Percentiles rank a stretch among this genome's conserved stretches.
These are phyloP conservation scores for Sipha flava DNA, from an alignment of 1,140 invertebrate species.

Conservation along the genomic window DNA sequence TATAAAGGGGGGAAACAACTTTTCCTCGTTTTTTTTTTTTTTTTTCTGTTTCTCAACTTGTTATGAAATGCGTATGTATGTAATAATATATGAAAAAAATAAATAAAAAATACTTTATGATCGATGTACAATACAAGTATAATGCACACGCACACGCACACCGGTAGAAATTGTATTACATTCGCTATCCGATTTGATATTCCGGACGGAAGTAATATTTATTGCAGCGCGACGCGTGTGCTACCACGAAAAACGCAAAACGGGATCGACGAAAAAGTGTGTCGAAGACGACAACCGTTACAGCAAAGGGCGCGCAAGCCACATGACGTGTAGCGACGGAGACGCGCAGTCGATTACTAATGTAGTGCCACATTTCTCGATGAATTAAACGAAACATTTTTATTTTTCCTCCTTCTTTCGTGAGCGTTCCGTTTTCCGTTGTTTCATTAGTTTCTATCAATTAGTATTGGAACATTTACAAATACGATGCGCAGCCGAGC, in stretches of 20 bases:
- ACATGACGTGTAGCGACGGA: too few relatives aligned
- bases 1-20: neutral
- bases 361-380: too few relatives aligned
- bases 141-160: too few relatives aligned
- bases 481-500: too few relatives aligned
- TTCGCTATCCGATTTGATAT: conserved; percentile 15
- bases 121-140: neutral
- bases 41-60: too few relatives aligned
- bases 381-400: too few relatives aligned
- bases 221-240: neutral
- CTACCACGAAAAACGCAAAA: neutral
- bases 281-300: neutral
- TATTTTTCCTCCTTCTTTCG: too few relatives aligned
- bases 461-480: too few relatives aligned
- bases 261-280: neutral
- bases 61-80: neutral
- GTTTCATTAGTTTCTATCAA: too few relatives aligned
- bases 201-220: conserved; percentile 23
- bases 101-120: neutral
- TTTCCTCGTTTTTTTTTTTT: neutral
- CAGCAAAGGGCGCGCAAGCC: too few relatives aligned
- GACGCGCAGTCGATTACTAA: too few relatives aligned
- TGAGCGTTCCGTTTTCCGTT: too few relatives aligned
- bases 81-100: neutral
- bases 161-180: neutral